phyloP scores from a whole-genome alignment of 2,888 invertebrate species.

The Cryptus viduatorius region DNA sequence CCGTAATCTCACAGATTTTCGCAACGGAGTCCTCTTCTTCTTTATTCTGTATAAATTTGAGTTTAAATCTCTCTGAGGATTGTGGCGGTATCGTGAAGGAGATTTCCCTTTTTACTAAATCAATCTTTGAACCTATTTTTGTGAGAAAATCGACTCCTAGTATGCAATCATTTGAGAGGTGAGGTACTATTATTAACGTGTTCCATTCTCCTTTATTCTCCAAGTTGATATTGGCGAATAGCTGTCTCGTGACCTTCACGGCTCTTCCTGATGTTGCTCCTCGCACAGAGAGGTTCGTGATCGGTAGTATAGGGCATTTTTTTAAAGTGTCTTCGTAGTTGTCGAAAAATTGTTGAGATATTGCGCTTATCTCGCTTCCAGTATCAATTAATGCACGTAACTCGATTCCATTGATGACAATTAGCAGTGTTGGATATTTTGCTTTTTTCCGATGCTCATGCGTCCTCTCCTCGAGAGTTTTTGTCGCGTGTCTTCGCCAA shows the following conservation, averaged over 20 bases:
- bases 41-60: no score
- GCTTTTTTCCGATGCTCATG: no score
- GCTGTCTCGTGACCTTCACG: neutral
- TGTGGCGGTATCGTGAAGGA: no score
- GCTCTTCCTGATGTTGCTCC: conserved; percentile 17
- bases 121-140: neutral
- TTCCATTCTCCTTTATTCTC: neutral
- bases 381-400: neutral
- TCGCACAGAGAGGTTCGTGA: neutral
- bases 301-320: neutral
- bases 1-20: no score
- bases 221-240: neutral
- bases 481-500: neutral
- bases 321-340: neutral
- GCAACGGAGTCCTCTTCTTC: no score
- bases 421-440: neutral
- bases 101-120: no score
- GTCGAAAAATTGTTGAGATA: neutral
- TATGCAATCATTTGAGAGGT: conserved; percentile 12
- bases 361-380: conserved; percentile 1
- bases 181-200: neutral
- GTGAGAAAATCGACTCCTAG: neutral
- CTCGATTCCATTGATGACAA: neutral
- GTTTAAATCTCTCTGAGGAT: no score
- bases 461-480: neutral